Conservation (phyloP, 2,888 invertebrate genomes). For the Platynereis dumerilii region DNA sequence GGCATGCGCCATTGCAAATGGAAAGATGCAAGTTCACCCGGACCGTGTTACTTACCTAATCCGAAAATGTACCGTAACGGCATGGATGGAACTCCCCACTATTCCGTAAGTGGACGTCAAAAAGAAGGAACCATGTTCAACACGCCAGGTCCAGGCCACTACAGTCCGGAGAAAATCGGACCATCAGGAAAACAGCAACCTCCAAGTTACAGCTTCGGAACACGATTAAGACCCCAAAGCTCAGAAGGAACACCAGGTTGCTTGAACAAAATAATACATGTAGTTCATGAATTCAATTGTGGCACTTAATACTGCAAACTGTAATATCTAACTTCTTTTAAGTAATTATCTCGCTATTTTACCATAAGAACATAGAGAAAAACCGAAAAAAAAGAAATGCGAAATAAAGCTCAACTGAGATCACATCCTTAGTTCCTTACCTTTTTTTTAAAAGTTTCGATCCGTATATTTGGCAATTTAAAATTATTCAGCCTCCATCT, state of each 20-base stretch:
- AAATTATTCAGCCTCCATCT: too few relatives aligned
- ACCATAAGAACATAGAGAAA: too few relatives aligned
- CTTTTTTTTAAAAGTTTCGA: too few relatives aligned
- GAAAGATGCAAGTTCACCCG: slow-evolving; percentile 36
- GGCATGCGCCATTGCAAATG: slow-evolving; percentile 40
- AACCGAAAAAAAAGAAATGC: too few relatives aligned
- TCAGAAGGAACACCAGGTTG: slow-evolving; percentile 60
- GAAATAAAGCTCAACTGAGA: too few relatives aligned
- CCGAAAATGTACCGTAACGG: slow-evolving; percentile 41
- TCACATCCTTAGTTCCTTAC: too few relatives aligned
- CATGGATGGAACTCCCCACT: slow-evolving; percentile 42
- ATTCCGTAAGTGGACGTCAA: slow-evolving; percentile 48
- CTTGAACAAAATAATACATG: too few relatives aligned
- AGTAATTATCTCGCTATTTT: too few relatives aligned
- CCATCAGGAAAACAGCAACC: slow-evolving; percentile 44
- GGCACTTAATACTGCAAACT: too few relatives aligned
- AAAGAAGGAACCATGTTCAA: slow-evolving; percentile 45
- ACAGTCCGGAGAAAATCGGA: slow-evolving; percentile 55
- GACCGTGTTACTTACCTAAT: slow-evolving; percentile 36
- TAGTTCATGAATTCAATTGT: too few relatives aligned
- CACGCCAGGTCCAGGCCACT: slow-evolving; percentile 61
- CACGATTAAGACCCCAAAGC: slow-evolving; percentile 46
- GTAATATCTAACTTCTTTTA: too few relatives aligned
- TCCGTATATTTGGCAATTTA: too few relatives aligned
- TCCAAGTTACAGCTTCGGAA: slow-evolving; percentile 59